Evolutionary conservation across 2,797 vertebrate genomes (phyloP).

Genomic region (Betta splendens): DNA sequence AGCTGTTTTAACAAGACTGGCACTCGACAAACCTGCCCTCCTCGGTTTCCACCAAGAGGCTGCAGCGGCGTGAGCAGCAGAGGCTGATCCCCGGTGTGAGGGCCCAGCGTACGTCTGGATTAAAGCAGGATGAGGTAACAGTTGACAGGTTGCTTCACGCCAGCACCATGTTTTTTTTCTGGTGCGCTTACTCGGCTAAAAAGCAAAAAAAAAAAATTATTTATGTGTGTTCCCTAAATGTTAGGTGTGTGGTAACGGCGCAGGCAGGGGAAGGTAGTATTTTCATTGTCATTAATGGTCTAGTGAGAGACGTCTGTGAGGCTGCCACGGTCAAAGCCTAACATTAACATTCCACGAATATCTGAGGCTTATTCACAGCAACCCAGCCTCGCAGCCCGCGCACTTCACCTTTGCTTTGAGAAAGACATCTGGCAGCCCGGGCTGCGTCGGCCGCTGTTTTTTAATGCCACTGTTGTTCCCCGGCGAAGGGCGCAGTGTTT

Average conservation of each 20-base stretch:
- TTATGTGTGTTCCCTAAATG: constrained; percentile 1
- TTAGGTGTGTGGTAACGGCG: constrained; percentile 17
- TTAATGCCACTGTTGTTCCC: constrained; percentile 57
- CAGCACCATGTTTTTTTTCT: background rate
- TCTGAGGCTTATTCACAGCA: constrained; percentile 70
- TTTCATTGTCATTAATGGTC: constrained; percentile 70
- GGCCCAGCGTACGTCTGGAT: constrained; percentile 59
- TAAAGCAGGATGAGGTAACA: constrained; percentile 63
- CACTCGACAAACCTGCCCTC: constrained; percentile 58
- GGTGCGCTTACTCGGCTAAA: constrained; percentile 2
- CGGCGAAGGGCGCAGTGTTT: constrained; percentile 61
- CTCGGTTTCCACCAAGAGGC: constrained; percentile 47
- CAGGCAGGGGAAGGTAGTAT: constrained; percentile 28
- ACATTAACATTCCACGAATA: constrained; percentile 80
- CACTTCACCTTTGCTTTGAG: constrained; percentile 59
- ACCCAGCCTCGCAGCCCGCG: constrained; percentile 48
- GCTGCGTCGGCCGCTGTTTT: constrained; percentile 62
- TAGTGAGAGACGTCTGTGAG: constrained; percentile 54
- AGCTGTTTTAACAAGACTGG: constrained; percentile 79
- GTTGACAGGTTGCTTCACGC: constrained; percentile 21
- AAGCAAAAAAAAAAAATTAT: constrained; percentile 7
- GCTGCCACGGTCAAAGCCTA: constrained; percentile 63
- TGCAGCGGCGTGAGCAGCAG: constrained; percentile 30
- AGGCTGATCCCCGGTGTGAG: constrained; percentile 62
- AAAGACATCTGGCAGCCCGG: constrained; percentile 36